These are phyloP conservation scores for Eustalomyia histrio DNA, from an alignment of 2,888 invertebrate genomes.

Conservation along the genomic window DNA sequence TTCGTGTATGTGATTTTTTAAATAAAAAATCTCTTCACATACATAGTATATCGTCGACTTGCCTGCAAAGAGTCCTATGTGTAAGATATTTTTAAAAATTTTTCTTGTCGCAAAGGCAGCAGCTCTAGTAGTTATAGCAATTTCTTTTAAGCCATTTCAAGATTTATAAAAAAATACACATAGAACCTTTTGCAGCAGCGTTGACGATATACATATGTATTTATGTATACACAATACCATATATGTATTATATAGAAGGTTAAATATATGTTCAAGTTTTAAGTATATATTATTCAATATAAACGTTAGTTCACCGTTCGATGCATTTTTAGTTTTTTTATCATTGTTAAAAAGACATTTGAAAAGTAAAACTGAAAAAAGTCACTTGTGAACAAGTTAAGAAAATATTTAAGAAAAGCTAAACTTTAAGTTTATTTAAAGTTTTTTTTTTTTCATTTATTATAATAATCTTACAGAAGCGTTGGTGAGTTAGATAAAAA, in stretches of 20 bases:
- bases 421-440: conserved; percentile 26
- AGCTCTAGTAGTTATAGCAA: too few species aligned
- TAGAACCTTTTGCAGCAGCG: too few species aligned
- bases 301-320: conserved; percentile 7
- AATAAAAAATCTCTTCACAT: too few species aligned
- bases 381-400: conserved; percentile 70
- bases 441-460: conserved; percentile 9
- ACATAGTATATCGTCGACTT: too few species aligned
- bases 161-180: too few species aligned
- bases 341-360: conserved; percentile 36
- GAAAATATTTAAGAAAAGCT: conserved; percentile 55
- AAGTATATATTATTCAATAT: conserved; percentile 10
- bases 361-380: conserved; percentile 38
- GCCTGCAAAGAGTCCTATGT: too few species aligned
- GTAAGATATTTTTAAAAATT: too few species aligned
- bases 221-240: not conserved
- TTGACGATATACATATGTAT: too few species aligned
- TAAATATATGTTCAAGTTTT: conserved; percentile 13
- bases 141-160: too few species aligned
- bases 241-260: not conserved
- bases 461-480: conserved; percentile 14
- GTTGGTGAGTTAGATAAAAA: conserved; percentile 13
- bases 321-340: conserved; percentile 4
- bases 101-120: too few species aligned
- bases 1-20: not conserved